These are phyloP conservation scores for Himantopus leucocephalus DNA, from an alignment of 2,113 vertebrate genomes.

Conservation along the genomic window DNA sequence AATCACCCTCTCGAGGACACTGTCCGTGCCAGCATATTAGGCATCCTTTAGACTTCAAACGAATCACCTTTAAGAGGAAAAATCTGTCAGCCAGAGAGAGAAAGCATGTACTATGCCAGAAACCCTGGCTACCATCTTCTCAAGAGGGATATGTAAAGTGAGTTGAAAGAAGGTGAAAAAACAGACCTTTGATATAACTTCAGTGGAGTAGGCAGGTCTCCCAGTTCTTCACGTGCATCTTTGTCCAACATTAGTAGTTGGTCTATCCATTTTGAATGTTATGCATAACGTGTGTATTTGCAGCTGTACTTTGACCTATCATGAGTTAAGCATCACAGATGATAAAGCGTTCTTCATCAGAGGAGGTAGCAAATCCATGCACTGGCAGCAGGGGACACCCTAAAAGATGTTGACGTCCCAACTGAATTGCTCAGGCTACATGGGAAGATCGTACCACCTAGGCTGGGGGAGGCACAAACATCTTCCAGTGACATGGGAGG, in stretches of 20 bases:
- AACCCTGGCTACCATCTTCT: neutral
- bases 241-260: neutral
- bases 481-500: neutral
- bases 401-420: neutral
- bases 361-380: neutral
- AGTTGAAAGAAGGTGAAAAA: neutral
- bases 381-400: neutral
- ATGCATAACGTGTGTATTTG: fast-evolving
- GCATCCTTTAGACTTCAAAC: neutral
- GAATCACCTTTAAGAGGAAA: neutral
- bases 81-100: neutral
- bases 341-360: neutral
- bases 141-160: neutral
- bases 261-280: neutral
- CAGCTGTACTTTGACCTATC: neutral
- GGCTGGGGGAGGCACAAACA: neutral
- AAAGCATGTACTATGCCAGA: neutral
- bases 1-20: neutral
- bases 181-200: neutral
- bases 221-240: neutral
- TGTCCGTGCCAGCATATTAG: neutral
- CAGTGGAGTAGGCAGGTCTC: neutral
- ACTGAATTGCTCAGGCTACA: neutral
- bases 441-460: fast-evolving
- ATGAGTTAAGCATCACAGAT: fast-evolving